Evolutionary conservation across 2,797 vertebrate species (phyloP).

Genomic region (Graptemys geographica): DNA sequence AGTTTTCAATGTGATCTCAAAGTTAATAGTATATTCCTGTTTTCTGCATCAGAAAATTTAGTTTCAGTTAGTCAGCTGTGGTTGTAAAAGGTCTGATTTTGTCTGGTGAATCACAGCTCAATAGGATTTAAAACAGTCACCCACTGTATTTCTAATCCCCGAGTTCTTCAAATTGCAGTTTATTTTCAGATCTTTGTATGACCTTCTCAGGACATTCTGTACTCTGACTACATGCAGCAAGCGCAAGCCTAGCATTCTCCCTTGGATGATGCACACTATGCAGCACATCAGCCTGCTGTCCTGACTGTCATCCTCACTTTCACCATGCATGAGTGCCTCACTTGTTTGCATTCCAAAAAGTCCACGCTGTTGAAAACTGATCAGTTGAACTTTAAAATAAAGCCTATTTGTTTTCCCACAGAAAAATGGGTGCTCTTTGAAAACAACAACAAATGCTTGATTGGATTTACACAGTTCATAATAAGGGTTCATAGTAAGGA

Average conservation of each 20-base stretch:
- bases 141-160: neutral
- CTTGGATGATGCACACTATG: neutral
- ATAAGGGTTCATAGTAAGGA: neutral
- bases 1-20: neutral
- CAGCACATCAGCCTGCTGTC: neutral
- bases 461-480: neutral
- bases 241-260: rapidly evolving
- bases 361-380: neutral
- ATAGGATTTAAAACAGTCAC: neutral
- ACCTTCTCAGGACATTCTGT: slow-evolving; percentile 13
- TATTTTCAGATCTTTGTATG: neutral
- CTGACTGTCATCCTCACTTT: slow-evolving; percentile 15
- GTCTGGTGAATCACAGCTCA: neutral
- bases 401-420: neutral
- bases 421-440: neutral
- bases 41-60: neutral
- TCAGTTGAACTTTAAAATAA: neutral
- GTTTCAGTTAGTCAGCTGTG: neutral
- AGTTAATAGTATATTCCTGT: neutral
- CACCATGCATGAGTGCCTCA: neutral
- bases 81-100: neutral
- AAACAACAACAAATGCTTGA: neutral
- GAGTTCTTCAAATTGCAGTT: neutral
- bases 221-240: neutral
- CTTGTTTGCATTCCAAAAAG: neutral